Evolutionary conservation across 1,140 invertebrate species (phyloP).

Genomic region (Aradophagus sp.): DNA sequence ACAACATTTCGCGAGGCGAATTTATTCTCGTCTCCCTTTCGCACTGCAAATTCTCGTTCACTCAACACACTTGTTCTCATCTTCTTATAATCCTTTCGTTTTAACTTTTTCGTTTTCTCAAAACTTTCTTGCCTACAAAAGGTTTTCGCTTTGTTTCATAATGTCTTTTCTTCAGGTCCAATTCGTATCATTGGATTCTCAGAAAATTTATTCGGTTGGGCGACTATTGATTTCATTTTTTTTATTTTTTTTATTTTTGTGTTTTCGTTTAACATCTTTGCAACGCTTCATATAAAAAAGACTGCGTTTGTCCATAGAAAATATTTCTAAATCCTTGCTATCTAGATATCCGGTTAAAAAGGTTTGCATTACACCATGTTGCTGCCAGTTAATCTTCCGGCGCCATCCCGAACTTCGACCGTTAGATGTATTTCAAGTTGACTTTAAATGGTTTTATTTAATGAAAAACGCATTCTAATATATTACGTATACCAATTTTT

Average conservation of each 20-base stretch:
- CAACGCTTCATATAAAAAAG: conserved; percentile 61
- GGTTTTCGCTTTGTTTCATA: too few species aligned
- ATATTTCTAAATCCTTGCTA: conserved; percentile 64
- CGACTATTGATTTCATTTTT: too few species aligned
- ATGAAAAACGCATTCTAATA: conserved; percentile 71
- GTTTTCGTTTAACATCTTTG: conserved; percentile 27
- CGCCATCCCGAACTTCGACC: conserved; percentile 7
- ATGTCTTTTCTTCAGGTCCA: too few species aligned
- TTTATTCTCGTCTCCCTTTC: conserved; percentile 28
- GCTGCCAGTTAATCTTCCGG: conserved; percentile 8
- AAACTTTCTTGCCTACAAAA: conserved; percentile 5
- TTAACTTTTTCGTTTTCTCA: conserved; percentile 8
- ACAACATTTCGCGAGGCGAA: too few species aligned
- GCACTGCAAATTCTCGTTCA: conserved; percentile 27
- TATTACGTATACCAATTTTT: conserved; percentile 60
- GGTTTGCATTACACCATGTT: conserved; percentile 34
- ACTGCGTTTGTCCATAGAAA: conserved; percentile 64
- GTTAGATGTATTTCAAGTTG: conserved; percentile 19
- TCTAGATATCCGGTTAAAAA: conserved; percentile 54
- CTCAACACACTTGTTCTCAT: conserved; percentile 2
- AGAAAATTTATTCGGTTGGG: too few species aligned
- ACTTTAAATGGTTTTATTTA: conserved; percentile 59
- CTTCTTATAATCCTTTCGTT: conserved; percentile 17
- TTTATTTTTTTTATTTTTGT: conserved; percentile 24
- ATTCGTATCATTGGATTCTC: too few species aligned